Evolutionary conservation across 2,888 invertebrate genomes (phyloP).

Genomic region (Euphydryas editha): DNA sequence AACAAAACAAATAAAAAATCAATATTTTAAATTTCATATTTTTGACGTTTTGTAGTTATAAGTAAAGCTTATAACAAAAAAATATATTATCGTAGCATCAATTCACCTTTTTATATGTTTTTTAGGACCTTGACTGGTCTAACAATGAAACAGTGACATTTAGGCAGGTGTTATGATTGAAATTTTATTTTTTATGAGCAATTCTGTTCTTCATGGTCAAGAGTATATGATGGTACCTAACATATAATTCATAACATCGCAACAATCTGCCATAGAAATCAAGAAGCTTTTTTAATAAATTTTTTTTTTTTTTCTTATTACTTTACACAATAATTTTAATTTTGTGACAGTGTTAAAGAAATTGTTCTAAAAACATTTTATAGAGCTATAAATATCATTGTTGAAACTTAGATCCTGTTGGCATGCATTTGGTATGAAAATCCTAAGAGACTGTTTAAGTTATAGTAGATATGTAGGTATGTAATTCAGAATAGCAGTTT

Average conservation of each 20-base stretch:
- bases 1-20: background rate
- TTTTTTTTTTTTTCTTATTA: too few relatives aligned
- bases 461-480: too few relatives aligned
- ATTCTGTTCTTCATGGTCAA: constrained; percentile 16
- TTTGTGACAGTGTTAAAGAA: too few relatives aligned
- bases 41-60: background rate
- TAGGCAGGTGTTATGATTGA: constrained; percentile 79
- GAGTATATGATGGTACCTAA: background rate
- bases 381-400: too few relatives aligned
- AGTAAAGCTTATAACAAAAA: background rate
- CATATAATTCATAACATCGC: constrained; percentile 1
- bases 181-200: constrained; percentile 72
- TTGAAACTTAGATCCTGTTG: too few relatives aligned
- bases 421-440: too few relatives aligned
- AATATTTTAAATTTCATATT: background rate
- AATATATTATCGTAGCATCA: background rate
- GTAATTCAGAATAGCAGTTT: too few relatives aligned
- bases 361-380: too few relatives aligned
- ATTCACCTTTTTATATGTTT: constrained; percentile 58
- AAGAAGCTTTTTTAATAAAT: background rate
- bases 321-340: too few relatives aligned
- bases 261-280: background rate
- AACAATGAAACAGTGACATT: constrained; percentile 51
- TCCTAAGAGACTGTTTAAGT: too few relatives aligned
- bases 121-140: constrained; percentile 56